Evolutionary conservation across 2,797 vertebrate genomes (phyloP).

Genomic region (Molossus alvarezi): DNA sequence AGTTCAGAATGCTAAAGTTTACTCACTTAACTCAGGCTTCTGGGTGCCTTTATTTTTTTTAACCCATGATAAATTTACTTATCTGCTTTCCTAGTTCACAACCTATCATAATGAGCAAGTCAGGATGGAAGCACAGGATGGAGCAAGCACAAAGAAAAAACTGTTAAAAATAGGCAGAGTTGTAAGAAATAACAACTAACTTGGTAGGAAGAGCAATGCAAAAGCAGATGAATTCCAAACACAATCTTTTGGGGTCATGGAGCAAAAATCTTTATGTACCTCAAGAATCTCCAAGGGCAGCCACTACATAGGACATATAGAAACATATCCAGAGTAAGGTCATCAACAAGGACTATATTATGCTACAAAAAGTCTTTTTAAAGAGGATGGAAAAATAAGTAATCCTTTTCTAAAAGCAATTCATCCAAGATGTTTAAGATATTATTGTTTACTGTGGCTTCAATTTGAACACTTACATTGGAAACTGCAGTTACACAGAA

Average conservation of each 20-base stretch:
- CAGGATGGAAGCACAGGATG: background rate
- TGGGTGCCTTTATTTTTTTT: background rate
- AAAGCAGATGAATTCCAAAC: conserved; percentile 39
- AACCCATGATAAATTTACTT: background rate
- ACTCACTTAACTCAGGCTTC: background rate
- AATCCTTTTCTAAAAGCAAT: conserved; percentile 41
- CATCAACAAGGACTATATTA: background rate
- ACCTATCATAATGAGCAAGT: conserved; percentile 2
- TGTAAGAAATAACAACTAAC: conserved; percentile 56
- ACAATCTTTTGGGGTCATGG: background rate
- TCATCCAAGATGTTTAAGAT: conserved; percentile 62
- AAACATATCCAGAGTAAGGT: background rate
- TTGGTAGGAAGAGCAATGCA: conserved; percentile 45
- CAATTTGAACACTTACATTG: conserved; percentile 23
- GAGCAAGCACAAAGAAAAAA: conserved; percentile 34
- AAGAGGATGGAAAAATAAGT: background rate
- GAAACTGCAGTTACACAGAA: conserved; percentile 29
- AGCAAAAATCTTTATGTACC: background rate
- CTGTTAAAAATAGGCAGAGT: background rate
- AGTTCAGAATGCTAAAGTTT: background rate
- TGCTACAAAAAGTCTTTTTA: background rate
- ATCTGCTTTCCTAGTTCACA: conserved; percentile 63
- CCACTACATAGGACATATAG: background rate
- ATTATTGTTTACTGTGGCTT: conserved; percentile 6
- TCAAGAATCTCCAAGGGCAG: conserved; percentile 2